These are phyloP conservation scores for Dione juno DNA, from an alignment of 2,888 invertebrate genomes.

Conservation along the genomic window DNA sequence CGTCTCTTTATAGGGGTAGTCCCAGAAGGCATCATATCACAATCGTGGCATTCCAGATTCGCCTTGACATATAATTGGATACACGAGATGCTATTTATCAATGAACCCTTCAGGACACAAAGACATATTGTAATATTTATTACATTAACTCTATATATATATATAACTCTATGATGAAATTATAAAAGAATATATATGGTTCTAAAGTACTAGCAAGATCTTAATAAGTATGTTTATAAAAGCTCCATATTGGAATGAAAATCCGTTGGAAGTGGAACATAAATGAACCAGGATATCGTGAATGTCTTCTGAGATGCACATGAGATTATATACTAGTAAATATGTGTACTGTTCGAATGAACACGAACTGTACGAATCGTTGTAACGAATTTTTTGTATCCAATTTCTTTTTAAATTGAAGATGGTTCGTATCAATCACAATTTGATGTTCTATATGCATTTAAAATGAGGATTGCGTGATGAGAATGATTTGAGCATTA, in stretches of 20 bases:
- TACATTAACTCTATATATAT: background rate
- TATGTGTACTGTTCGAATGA: background rate
- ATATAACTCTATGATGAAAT: background rate
- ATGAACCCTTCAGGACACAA: conserved; percentile 47
- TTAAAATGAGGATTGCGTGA: conserved; percentile 18
- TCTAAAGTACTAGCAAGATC: no score
- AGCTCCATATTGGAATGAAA: no score
- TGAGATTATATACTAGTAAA: no score
- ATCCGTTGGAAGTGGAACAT: no score
- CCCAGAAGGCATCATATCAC: conserved; percentile 58
- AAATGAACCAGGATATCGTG: conserved; percentile 51
- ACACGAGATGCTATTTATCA: conserved; percentile 65
- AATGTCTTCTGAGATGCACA: conserved; percentile 46
- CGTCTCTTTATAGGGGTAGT: conserved; percentile 49
- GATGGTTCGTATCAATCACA: conserved; percentile 32
- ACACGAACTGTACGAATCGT: conserved; percentile 12
- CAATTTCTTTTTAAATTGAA: conserved; percentile 27
- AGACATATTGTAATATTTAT: conserved; percentile 34
- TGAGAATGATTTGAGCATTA: background rate
- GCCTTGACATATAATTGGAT: conserved; percentile 74
- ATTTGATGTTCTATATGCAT: conserved; percentile 26
- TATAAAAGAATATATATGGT: no score
- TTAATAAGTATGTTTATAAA: no score
- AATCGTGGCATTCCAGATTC: conserved; percentile 58
- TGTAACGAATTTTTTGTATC: conserved; percentile 37